Base-by-base conservation (phyloP, 2,888 invertebrate species). In the Malthinus seriepunctatus region DNA sequence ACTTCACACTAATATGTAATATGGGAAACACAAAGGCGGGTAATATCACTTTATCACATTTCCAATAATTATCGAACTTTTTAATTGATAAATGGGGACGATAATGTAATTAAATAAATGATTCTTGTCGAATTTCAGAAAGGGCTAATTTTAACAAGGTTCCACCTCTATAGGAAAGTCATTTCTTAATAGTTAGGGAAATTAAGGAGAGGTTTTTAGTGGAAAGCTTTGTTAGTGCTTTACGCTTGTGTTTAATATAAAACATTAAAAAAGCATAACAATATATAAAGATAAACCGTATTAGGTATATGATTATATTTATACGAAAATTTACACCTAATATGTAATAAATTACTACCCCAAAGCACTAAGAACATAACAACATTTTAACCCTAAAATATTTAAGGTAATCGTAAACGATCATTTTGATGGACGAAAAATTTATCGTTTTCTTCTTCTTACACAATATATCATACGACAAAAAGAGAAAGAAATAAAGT, bases 291-390 rank as follows among this genome's bases (percentile, higher is more conserved):
- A 23, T 23, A 23, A 23, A 23, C 23, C 23, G 23, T 23, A 3
- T 3, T 23, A 23, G 3, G 3, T 23, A 23, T 61, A 58, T 68
- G 66, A 67, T 69, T 69, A 67, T 63, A 64, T 66, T 67, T 67
- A 68, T 68, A 66, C 57, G 68, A 66, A 66, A 69, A 72, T 72
- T 72, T 71, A 70, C 73, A 72, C 71, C 70, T 72, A 70, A 71
- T 70, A 68, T 64, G 62, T 57, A 68, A 70, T 69, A 73, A 73
- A 71, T 73, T 66, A 65, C 60, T 53, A 55, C 51, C 64, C 69
- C 67, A 55, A 60, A 52, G 60, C 50, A 54, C 32, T 9, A 33
- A 23, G 23, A 23, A 23, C 5, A 23, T 23, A 33, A 54, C 33
- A 56, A 42, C 58, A 42, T 50, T 56, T 56, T 50, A 46, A 37